Conservation (phyloP, 2,888 invertebrate species). For the Lepidocyrtinus sp. region DNA sequence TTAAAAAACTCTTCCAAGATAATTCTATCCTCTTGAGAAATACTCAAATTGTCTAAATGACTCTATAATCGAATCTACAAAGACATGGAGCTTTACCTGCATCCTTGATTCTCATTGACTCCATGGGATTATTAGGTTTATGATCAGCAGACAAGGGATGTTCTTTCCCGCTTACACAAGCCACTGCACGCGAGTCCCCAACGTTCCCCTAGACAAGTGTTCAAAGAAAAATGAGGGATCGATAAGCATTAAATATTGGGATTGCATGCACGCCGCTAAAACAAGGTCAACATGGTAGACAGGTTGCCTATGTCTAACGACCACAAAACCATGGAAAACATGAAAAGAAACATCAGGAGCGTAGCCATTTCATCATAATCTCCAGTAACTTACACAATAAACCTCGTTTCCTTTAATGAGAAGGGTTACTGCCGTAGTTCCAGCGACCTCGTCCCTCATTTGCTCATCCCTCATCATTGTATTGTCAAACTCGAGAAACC, state of each 20-base stretch:
- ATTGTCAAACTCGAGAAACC: constrained; percentile 92
- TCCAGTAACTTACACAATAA: constrained; percentile 84
- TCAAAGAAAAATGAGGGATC: too few relatives aligned
- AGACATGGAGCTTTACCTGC: too few relatives aligned
- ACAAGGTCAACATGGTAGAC: neutral
- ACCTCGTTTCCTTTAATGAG: constrained; percentile 87
- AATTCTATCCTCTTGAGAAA: too few relatives aligned
- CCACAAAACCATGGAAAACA: neutral
- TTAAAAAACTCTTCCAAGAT: too few relatives aligned
- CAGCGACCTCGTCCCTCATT: constrained; percentile 93
- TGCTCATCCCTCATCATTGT: constrained; percentile 92
- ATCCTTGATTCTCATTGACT: constrained; percentile 88
- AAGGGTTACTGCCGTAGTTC: constrained; percentile 92
- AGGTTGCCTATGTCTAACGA: too few relatives aligned
- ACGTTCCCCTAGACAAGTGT: constrained; percentile 83
- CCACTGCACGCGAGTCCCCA: constrained; percentile 96
- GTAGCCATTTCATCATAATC: too few relatives aligned
- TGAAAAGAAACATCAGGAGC: neutral
- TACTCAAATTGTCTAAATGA: neutral
- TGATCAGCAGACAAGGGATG: constrained; percentile 91
- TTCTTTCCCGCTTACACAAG: constrained; percentile 85
- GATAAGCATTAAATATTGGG: neutral
- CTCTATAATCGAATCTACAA: too few relatives aligned
- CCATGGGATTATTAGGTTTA: constrained; percentile 92
- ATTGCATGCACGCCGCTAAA: neutral